These are phyloP conservation scores for Pyrrhia umbra DNA, from an alignment of 2,888 invertebrate species.

Conservation along the genomic window DNA sequence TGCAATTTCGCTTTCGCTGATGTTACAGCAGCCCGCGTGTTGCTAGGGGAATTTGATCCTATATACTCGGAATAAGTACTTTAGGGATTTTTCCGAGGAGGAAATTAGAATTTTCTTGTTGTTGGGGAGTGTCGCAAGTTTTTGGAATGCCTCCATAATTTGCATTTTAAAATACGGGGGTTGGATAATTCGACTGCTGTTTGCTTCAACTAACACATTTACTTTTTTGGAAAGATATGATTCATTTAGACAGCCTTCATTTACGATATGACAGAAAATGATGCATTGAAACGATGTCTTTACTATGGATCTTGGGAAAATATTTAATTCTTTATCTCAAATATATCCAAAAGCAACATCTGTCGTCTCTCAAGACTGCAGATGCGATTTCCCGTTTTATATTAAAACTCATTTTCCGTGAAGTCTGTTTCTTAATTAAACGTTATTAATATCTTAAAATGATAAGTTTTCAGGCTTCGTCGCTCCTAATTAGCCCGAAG, in stretches of 20 bases:
- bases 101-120: constrained; percentile 55
- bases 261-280: background rate
- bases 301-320: background rate
- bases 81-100: constrained; percentile 47
- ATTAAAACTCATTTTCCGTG: constrained; percentile 61
- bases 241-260: background rate
- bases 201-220: constrained; percentile 12
- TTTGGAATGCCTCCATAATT: constrained; percentile 40
- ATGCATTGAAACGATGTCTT: background rate
- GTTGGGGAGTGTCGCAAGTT: constrained; percentile 46
- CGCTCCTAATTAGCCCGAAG: constrained; percentile 62
- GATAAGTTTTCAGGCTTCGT: constrained; percentile 63
- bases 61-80: constrained; percentile 50
- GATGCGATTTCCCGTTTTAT: constrained; percentile 53
- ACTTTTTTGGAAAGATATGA: background rate
- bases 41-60: constrained; percentile 52
- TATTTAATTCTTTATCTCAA: constrained; percentile 19
- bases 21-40: constrained; percentile 36
- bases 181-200: constrained; percentile 9
- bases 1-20: constrained; percentile 53
- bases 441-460: constrained; percentile 67
- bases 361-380: constrained; percentile 43
- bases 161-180: constrained; percentile 38
- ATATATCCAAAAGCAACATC: constrained; percentile 35
- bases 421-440: constrained; percentile 66